Conservation (phyloP, 2,113 vertebrate species). For the Neofelis nebulosa region DNA sequence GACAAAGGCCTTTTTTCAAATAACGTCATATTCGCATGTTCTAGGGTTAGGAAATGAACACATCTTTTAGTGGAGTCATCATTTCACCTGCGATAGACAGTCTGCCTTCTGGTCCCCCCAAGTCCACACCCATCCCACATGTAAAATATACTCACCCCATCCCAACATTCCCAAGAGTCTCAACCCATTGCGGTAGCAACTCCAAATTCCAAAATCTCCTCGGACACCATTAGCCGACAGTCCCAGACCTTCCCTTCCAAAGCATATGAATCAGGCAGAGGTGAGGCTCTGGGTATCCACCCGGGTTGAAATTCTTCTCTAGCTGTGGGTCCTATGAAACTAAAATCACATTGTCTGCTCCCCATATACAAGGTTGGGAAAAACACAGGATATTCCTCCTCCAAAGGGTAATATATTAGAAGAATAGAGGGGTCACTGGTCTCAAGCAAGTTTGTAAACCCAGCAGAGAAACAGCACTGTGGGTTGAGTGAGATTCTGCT, state of each 20-base stretch:
- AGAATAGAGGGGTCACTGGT: not conserved
- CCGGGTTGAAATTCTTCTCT: not conserved
- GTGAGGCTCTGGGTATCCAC: too few relatives aligned
- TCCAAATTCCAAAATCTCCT: not conserved
- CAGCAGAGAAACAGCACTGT: not conserved
- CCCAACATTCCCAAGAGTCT: not conserved
- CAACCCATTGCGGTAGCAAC: not conserved
- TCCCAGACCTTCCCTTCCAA: not conserved
- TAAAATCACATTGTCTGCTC: not conserved
- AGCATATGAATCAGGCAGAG: not conserved
- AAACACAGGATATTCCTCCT: not conserved
- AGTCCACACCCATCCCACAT: not conserved
- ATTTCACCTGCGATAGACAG: not conserved
- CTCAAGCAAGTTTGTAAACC: not conserved
- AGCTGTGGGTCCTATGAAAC: too few relatives aligned
- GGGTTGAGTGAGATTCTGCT: not conserved
- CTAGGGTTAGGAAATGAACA: not conserved
- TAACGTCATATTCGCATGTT: not conserved
- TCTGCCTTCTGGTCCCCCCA: not conserved
- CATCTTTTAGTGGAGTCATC: not conserved
- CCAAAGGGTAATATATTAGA: not conserved
- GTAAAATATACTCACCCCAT: too few relatives aligned
- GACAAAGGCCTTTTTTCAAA: not conserved
- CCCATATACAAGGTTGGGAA: not conserved
- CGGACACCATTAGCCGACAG: not conserved